phyloP scores from a whole-genome alignment of 2,888 invertebrate genomes.

The Pheosia gnoma region DNA sequence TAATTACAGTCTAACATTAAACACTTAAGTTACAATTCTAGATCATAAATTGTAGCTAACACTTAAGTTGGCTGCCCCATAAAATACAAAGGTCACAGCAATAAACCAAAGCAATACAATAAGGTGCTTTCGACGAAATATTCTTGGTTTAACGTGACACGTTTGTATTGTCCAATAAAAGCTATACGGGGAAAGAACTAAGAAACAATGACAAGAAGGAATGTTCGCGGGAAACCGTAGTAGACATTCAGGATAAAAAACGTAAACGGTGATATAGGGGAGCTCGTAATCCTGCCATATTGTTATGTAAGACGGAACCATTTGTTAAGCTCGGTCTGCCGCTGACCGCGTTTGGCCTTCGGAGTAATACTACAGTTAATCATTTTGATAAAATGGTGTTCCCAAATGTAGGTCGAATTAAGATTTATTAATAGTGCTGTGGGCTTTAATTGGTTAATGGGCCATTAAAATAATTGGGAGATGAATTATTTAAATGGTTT shows the following conservation, averaged over 20 bases:
- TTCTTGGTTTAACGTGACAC: conserved; percentile 18
- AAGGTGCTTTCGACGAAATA: neutral
- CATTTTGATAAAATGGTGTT: conserved; percentile 40
- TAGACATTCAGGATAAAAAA: conserved; percentile 14
- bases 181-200: conserved; percentile 12
- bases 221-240: conserved; percentile 14
- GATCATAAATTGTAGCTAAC: neutral
- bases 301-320: conserved; percentile 24
- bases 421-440: conserved; percentile 9
- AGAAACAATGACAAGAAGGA: conserved; percentile 28
- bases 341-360: conserved; percentile 33
- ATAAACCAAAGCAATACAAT: conserved; percentile 3
- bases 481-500: neutral
- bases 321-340: conserved; percentile 33
- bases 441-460: neutral
- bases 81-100: conserved; percentile 4
- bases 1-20: conserved; percentile 5
- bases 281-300: conserved; percentile 25
- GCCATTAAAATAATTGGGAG: neutral
- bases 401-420: conserved; percentile 19
- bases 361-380: conserved; percentile 30
- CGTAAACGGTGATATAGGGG: conserved; percentile 24
- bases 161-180: conserved; percentile 28
- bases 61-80: neutral
- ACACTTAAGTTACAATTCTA: neutral